Conservation (phyloP, 2,113 vertebrate species). For the Candoia aspera region DNA sequence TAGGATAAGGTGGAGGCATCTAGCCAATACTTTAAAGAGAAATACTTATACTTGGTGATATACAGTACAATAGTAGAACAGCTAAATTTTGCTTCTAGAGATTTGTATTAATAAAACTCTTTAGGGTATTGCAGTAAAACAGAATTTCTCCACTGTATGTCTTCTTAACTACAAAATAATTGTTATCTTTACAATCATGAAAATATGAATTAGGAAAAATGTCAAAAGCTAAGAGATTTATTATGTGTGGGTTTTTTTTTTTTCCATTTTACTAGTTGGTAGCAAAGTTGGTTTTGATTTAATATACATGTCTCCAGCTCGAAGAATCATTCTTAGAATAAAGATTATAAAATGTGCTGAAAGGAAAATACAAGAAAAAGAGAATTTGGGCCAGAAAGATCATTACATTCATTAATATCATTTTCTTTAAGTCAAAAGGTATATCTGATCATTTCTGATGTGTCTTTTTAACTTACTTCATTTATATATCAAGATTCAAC, state of each 20-base stretch:
- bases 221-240: not conserved
- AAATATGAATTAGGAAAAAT: slow-evolving; percentile 16
- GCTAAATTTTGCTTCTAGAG: not conserved
- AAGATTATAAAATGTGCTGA: slow-evolving; percentile 5
- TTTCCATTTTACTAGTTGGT: slow-evolving; percentile 1
- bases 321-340: not conserved
- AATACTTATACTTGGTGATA: not conserved
- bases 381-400: slow-evolving; percentile 10
- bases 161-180: not conserved
- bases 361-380: not conserved
- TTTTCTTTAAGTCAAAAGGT: not conserved
- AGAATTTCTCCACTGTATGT: not conserved
- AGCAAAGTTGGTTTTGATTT: not conserved
- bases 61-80: not conserved
- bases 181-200: not conserved
- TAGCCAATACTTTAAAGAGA: not conserved
- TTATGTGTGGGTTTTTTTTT: no score
- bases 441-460: not conserved
- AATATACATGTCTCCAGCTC: not conserved
- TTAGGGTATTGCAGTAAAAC: not conserved
- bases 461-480: slow-evolving; percentile 12
- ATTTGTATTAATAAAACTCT: not conserved
- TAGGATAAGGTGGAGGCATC: no score
- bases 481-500: slow-evolving; percentile 5
- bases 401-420: slow-evolving; percentile 14